Evolutionary conservation across 64 coral and sea anemone species (phyloP), one percentile per base, ranked within the genome.

Genomic region (Catalaphyllia jardinei): DNA sequence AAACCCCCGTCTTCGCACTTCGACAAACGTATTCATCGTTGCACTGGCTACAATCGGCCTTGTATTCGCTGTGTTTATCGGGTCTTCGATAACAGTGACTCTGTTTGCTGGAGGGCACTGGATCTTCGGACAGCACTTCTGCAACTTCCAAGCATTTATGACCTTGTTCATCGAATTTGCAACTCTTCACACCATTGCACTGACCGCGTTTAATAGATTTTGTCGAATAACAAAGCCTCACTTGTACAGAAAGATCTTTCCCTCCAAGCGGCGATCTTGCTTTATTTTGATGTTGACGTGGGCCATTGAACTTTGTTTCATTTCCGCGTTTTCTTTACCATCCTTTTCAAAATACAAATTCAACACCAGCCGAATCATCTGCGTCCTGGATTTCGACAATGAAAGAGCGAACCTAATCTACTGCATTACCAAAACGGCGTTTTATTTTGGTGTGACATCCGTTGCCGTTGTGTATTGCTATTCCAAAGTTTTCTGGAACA

Each of bases 391-490:
- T 0, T 78, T 78, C 13, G 25, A 55, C 22, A 22, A n/a, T 13
- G 11, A 8, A n/a, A n/a, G 24, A 1, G 76, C 9, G 12, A 24
- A 52, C 22, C 7, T 78, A 22, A 28, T 29, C 49, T 78, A 78
- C 49, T 27, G 22, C 76, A 28, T 28, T 8, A 54, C 54, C 18
- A 78, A 78, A 78, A 14, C 76, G 9, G 49, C 38, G 3, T 55
- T 72, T 16, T 82, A 82, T 81, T 78, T 90, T 62, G 77, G 76
- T 16, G 10, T 82, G 46, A 63, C 88, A 4, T 46, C 39, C 31
- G 49, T 46, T 28, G 59, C 31, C 24, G 79, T 90, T 13, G 77
- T 90, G n/a, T 90, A 80, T 29, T 82, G 88, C 63, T 90, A 90
- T 35, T 33, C 46, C 38, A 79, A 90, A 25, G 88, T 90, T 8